Evolutionary conservation across 2,797 vertebrate genomes (phyloP), one percentile per base, ranked within the genome.

Genomic region (Gymnopithys bicolor): DNA sequence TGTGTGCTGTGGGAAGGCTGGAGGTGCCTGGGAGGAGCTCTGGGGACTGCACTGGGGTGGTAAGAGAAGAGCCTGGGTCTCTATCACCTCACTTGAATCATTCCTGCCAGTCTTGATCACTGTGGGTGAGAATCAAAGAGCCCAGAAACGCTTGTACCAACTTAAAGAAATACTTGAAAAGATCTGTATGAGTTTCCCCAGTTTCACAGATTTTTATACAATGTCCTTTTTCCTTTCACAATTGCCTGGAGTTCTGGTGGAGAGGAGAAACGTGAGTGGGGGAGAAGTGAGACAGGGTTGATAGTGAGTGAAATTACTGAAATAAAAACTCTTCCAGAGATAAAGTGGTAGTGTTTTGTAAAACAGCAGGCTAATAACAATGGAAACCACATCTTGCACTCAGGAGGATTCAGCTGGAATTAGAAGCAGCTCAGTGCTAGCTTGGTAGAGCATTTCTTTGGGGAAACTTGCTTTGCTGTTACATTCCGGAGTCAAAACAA

Each of bases 401-500:
- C 48, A 0, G 39, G 95, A 91, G 94, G 83, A 82, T 91, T 93
- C 75, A 87, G 71, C 86, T 97, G 93, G 95, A 95, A 96, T 97
- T 94, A 94, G 67, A 94, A 95, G 84, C 88, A 95, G 94, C 73
- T 88, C 94, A 80, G 87, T 67, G 83, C 70, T 95, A 75, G 94
- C 73, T 96, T 84, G 70, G 62, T 89, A 77, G 74, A 95, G 80
- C 90, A 62, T 91, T 93, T 95, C 74, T 94, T 93, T 93, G 24
- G 84, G 88, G 91, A 88, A 96, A 96, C 89, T 93, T 96, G 95
- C 95, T 96, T 97, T 96, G 96, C 95, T 96, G 93, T 91, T 95
- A 89, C 94, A 87, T 91, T 95, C 93, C 90, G 2, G 92, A 70
- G 95, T 87, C 92, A 91, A 96, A 96, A 94, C 95, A 91, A 91